phyloP scores from a whole-genome alignment of 2,797 vertebrate genomes.

The Syndactyla subalaris region DNA sequence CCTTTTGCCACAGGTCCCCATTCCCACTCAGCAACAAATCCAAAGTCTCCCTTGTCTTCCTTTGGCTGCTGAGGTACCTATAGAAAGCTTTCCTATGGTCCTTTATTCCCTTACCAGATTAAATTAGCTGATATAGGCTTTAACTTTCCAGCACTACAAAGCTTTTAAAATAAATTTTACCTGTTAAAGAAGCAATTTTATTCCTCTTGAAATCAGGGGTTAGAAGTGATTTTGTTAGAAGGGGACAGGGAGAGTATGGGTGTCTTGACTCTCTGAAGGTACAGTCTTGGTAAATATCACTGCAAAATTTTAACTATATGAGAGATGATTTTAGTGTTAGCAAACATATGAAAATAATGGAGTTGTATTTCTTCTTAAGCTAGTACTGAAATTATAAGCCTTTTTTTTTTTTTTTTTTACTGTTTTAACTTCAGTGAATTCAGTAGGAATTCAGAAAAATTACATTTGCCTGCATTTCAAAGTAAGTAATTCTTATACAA shows the following conservation, averaged over 20 bases:
- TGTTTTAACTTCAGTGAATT: background rate
- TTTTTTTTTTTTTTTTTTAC: background rate
- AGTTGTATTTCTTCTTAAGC: background rate
- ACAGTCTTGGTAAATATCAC: background rate
- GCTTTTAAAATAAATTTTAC: background rate
- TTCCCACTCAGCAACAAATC: background rate
- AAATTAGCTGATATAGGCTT: background rate
- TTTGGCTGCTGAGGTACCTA: background rate
- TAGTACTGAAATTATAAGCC: background rate
- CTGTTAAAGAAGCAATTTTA: background rate
- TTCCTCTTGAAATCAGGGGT: background rate
- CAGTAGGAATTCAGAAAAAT: background rate
- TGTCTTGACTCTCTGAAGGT: background rate
- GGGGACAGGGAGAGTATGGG: background rate
- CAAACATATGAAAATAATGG: background rate
- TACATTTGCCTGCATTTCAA: background rate
- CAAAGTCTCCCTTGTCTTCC: background rate
- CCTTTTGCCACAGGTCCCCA: background rate
- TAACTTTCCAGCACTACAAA: background rate
- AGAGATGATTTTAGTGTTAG: background rate
- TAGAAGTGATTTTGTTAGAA: background rate
- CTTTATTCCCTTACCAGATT: background rate
- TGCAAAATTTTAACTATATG: background rate
- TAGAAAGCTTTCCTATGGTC: background rate
- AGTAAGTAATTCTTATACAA: background rate